phyloP scores from a whole-genome alignment of 2,888 invertebrate species.

The Eupithecia subfuscata region DNA sequence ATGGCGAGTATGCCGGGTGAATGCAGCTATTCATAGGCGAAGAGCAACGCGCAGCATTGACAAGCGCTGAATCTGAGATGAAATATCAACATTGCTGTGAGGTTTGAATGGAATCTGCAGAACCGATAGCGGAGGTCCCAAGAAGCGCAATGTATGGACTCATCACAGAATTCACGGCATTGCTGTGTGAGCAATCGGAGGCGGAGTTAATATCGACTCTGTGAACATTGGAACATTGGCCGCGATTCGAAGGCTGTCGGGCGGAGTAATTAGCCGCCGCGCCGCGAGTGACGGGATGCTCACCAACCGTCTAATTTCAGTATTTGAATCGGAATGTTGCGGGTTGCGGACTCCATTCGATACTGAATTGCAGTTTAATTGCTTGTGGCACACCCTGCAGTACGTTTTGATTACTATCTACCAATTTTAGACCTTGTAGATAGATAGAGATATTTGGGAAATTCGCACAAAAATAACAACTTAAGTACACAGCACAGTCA shows the following conservation, averaged over 20 bases:
- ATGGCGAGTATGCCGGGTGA: not conserved
- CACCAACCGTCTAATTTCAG: not conserved
- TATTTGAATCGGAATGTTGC: conserved; percentile 2
- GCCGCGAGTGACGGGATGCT: not conserved
- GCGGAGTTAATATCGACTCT: not conserved
- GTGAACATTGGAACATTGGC: conserved; percentile 1
- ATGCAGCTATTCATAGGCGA: not conserved
- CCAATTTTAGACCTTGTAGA: not conserved
- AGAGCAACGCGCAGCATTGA: not conserved
- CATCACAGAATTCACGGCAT: not conserved
- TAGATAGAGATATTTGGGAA: not conserved
- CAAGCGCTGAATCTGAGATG: not conserved
- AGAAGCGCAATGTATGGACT: conserved; percentile 3
- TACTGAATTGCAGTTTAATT: conserved; percentile 5
- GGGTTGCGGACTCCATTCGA: not conserved
- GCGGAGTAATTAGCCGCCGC: not conserved
- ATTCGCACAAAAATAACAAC: not conserved
- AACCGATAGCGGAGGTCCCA: not conserved
- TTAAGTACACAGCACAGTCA: not conserved
- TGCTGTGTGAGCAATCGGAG: not conserved
- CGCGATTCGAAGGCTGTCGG: not conserved
- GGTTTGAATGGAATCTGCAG: not conserved
- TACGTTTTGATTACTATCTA: not conserved
- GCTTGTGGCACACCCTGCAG: conserved; percentile 11
- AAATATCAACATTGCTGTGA: conserved; percentile 3